Evolutionary conservation across 2,797 vertebrate species (phyloP).

Genomic region (Anas bernieri): DNA sequence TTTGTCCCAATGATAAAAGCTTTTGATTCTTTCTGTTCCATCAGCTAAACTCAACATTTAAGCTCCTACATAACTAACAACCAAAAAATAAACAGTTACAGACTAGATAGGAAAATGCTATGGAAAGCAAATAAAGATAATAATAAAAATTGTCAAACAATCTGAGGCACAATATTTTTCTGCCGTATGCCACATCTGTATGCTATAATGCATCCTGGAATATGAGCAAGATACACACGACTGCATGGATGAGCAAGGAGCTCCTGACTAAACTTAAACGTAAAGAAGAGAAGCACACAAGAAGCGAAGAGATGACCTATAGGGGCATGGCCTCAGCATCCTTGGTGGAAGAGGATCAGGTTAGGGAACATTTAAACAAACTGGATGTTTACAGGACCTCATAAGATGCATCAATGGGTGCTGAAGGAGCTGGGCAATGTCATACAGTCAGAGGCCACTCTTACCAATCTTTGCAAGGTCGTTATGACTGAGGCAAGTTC

Average conservation of each 20-base stretch:
- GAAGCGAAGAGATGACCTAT: neutral
- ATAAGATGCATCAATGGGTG: accelerated
- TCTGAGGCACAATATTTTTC: neutral
- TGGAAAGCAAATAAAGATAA: neutral
- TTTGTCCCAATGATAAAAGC: neutral
- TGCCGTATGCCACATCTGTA: accelerated
- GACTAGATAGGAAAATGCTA: neutral
- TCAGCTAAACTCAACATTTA: neutral
- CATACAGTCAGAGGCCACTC: neutral
- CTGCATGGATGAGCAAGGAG: neutral
- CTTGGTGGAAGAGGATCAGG: neutral
- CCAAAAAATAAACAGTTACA: neutral
- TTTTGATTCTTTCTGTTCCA: neutral
- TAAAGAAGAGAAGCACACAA: neutral
- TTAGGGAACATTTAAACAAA: neutral
- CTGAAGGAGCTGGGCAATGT: neutral
- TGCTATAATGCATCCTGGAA: neutral
- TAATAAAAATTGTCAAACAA: neutral
- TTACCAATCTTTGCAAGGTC: neutral
- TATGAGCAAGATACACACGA: neutral
- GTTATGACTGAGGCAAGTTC: neutral
- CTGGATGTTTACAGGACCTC: neutral
- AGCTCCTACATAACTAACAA: neutral
- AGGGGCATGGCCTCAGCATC: neutral
- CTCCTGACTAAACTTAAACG: neutral